Conservation (phyloP, 2,888 invertebrate genomes). For the Mellilla xanthometata region DNA sequence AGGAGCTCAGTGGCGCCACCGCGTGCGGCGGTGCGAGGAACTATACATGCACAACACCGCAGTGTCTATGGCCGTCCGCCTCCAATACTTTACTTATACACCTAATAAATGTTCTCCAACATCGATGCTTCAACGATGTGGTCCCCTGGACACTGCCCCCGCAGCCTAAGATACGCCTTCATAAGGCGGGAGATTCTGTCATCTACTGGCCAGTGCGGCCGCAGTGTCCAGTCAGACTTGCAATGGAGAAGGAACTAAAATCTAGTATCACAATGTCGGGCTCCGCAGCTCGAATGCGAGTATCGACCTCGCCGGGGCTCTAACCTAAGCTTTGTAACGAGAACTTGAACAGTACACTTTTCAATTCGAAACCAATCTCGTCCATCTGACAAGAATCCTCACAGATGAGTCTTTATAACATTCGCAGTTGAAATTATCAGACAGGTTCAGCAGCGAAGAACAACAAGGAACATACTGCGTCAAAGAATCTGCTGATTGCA, state of each 20-base stretch:
- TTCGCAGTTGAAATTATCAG: no score
- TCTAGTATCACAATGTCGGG: slow-evolving; percentile 82
- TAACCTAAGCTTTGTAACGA: slow-evolving; percentile 36
- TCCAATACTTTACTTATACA: slow-evolving; percentile 75
- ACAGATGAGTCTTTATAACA: no score
- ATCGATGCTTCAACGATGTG: slow-evolving; percentile 69
- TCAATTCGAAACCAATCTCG: no score
- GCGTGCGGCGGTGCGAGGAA: slow-evolving; percentile 79
- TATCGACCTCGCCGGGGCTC: slow-evolving; percentile 56
- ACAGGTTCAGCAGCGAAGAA: no score
- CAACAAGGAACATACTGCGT: no score
- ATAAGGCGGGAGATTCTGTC: slow-evolving; percentile 58
- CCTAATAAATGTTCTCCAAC: slow-evolving; percentile 74
- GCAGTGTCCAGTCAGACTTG: slow-evolving; percentile 59
- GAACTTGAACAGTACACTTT: slow-evolving; percentile 5
- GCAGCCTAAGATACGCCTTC: slow-evolving; percentile 45
- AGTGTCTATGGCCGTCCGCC: slow-evolving; percentile 76
- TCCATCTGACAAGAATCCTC: no score
- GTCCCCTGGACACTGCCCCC: slow-evolving; percentile 54
- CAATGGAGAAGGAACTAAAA: slow-evolving; percentile 78
- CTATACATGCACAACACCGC: slow-evolving; percentile 80
- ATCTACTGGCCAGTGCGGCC: slow-evolving; percentile 38
- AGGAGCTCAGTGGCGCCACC: slow-evolving; percentile 77
- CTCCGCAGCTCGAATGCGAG: slow-evolving; percentile 69
- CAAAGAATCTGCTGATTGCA: no score